Evolutionary conservation across 35 echinoderm and acorn worm species (phyloP).

Genomic region (Amphiura filiformis): DNA sequence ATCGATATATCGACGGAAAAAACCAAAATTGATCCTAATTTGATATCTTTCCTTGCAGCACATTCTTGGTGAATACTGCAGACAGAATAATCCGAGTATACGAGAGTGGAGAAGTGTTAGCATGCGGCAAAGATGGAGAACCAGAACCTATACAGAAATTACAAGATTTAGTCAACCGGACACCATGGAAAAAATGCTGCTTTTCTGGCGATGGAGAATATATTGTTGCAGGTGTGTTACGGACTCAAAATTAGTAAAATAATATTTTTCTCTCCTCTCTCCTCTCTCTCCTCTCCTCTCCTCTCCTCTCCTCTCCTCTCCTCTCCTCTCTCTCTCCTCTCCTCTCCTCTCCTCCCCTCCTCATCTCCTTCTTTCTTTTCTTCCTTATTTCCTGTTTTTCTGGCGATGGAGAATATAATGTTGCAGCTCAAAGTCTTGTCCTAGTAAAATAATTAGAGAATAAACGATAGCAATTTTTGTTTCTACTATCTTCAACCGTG

Average conservation of each 20-base stretch:
- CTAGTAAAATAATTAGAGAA: too few relatives aligned
- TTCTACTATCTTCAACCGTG: too few relatives aligned
- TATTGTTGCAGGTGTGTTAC: constrained; percentile 97
- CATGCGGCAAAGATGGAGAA: constrained; percentile 90
- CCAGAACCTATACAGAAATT: constrained; percentile 98
- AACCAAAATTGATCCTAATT: background rate
- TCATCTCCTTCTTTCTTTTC: too few relatives aligned
- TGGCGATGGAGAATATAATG: background rate
- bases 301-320: background rate
- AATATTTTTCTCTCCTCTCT: too few relatives aligned
- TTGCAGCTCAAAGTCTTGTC: too few relatives aligned
- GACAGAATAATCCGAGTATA: constrained; percentile 95
- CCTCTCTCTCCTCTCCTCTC: background rate
- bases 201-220: constrained; percentile 98
- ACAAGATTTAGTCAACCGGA: constrained; percentile 94
- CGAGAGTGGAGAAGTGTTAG: constrained; percentile 87
- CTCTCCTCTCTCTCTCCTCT: background rate
- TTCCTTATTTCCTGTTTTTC: background rate
- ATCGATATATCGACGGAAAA: too few relatives aligned
- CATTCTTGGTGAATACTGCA: constrained; percentile 93
- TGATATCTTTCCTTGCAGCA: constrained; percentile 43
- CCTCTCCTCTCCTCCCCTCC: too few relatives aligned
- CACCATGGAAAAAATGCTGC: constrained; percentile 99
- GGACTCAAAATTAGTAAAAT: too few relatives aligned
- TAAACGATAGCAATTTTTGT: too few relatives aligned